phyloP scores from a whole-genome alignment of 2,113 vertebrate species.

The Rana temporaria region DNA sequence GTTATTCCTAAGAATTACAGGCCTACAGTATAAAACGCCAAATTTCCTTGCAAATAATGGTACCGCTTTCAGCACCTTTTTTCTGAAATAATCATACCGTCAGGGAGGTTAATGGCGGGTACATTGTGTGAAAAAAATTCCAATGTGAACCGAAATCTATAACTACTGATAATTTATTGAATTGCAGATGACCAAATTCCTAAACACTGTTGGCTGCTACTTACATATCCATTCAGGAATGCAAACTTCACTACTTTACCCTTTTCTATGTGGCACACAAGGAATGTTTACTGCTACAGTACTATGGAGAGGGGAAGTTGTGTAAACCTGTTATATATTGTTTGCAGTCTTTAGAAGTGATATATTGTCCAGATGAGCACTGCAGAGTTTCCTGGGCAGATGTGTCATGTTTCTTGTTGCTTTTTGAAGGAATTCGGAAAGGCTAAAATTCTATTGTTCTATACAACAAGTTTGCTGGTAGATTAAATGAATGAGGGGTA shows the following conservation, averaged over 20 bases:
- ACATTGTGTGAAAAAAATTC: too few species aligned
- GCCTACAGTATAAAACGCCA: too few species aligned
- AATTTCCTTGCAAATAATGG: too few species aligned
- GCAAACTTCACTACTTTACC: neutral
- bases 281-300: neutral
- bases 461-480: neutral
- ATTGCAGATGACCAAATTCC: too few species aligned
- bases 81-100: too few species aligned
- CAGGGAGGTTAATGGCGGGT: too few species aligned
- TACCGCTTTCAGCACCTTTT: too few species aligned
- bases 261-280: neutral
- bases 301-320: slow-evolving; percentile 34
- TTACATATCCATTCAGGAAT: neutral
- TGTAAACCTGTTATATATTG: slow-evolving; percentile 23
- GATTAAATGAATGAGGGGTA: neutral
- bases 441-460: slow-evolving; percentile 34
- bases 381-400: slow-evolving; percentile 35
- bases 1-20: too few species aligned
- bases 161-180: too few species aligned
- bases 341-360: slow-evolving; percentile 3
- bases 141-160: too few species aligned
- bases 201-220: too few species aligned
- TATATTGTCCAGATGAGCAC: slow-evolving; percentile 8
- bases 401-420: slow-evolving; percentile 28
- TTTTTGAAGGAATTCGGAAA: neutral